Conservation (phyloP, 2,888 invertebrate genomes). For the Pachymerium ferrugineum region DNA sequence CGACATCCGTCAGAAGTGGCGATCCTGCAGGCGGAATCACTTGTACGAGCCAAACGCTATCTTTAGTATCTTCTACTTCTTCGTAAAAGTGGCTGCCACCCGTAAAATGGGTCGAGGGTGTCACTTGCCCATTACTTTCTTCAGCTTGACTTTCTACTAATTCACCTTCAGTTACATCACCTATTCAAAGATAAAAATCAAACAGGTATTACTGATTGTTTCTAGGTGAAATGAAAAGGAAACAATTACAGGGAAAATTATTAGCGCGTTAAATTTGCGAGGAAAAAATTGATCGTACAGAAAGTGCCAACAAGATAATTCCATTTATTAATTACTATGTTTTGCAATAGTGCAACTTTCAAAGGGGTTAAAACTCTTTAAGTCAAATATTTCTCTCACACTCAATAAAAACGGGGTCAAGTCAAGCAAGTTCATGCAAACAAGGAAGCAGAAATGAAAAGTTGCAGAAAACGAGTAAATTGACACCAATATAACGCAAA, state of each 20-base stretch:
- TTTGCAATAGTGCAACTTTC: neutral
- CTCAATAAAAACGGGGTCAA: neutral
- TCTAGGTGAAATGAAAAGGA: neutral
- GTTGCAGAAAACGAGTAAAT: too few species aligned
- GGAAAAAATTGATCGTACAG: neutral
- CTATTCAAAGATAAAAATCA: slow-evolving; percentile 39
- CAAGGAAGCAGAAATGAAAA: neutral
- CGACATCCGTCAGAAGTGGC: slow-evolving; percentile 43
- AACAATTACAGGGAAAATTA: neutral
- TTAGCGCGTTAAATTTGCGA: neutral
- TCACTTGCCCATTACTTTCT: slow-evolving; percentile 37
- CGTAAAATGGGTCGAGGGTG: slow-evolving; percentile 45
- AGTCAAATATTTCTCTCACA: neutral
- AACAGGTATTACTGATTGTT: too few species aligned
- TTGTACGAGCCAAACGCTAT: slow-evolving; percentile 54
- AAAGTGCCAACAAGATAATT: neutral
- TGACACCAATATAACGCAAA: too few species aligned
- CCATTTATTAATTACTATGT: neutral
- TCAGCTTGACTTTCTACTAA: slow-evolving; percentile 39
- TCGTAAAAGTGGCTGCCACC: slow-evolving; percentile 49
- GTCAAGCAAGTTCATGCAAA: neutral
- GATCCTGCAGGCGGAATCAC: slow-evolving; percentile 44
- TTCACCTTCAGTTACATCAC: slow-evolving; percentile 45
- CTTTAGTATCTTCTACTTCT: slow-evolving; percentile 54
- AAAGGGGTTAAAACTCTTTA: too few species aligned